Conservation (phyloP, 2,888 invertebrate genomes). For the Agrilus biguttatus region DNA sequence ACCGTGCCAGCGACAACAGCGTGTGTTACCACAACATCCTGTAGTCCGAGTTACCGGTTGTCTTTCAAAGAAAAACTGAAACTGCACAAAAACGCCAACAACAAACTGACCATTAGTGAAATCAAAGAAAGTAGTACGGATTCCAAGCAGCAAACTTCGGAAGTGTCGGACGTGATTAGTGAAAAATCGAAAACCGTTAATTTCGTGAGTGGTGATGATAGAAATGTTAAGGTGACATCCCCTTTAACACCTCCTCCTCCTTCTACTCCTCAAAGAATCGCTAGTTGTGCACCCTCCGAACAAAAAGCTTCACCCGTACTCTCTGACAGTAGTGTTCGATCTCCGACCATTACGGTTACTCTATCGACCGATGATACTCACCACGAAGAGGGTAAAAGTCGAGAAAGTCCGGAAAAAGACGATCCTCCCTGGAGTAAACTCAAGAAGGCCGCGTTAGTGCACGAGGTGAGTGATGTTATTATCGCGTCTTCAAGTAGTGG, state of each 20-base stretch:
- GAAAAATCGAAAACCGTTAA: constrained; percentile 15
- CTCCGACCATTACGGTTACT: not conserved
- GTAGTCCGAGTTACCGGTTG: constrained; percentile 5
- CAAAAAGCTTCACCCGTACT: too few relatives aligned
- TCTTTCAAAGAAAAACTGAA: constrained; percentile 23
- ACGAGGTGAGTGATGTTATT: constrained; percentile 23
- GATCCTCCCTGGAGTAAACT: constrained; percentile 58
- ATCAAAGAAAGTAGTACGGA: constrained; percentile 12
- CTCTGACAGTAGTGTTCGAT: too few relatives aligned
- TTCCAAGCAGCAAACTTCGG: constrained; percentile 12
- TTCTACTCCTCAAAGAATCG: too few relatives aligned
- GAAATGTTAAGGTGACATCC: constrained; percentile 1
- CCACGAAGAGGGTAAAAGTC: too few relatives aligned
- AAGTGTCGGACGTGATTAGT: constrained; percentile 20
- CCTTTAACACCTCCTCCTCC: too few relatives aligned
- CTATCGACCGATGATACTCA: not conserved
- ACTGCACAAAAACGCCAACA: constrained; percentile 19
- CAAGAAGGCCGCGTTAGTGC: constrained; percentile 55
- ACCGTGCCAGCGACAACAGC: not conserved
- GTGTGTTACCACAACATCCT: constrained; percentile 9
- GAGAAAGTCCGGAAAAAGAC: constrained; percentile 17
- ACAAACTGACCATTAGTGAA: constrained; percentile 18
- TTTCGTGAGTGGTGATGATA: constrained; percentile 20
- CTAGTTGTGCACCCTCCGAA: too few relatives aligned
- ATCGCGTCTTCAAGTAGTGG: constrained; percentile 8